phyloP scores from a whole-genome alignment of 1,140 invertebrate genomes.

The Wiebesia pumilae region DNA sequence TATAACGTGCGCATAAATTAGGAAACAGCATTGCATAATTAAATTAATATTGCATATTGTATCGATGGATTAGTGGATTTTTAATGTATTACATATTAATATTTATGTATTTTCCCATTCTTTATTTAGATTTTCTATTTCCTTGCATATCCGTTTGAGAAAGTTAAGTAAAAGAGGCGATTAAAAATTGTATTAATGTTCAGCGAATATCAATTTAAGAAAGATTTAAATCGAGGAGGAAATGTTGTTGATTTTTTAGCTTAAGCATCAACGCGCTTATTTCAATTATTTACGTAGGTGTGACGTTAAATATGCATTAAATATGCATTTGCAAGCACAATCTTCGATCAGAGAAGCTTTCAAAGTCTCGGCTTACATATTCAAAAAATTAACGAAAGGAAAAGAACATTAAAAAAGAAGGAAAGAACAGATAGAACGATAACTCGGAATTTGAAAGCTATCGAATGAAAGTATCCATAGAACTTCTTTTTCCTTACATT shows the following conservation, averaged over 20 bases:
- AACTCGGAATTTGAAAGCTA: constrained; percentile 42
- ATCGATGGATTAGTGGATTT: no score
- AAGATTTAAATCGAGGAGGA: background rate
- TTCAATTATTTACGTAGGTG: constrained; percentile 1
- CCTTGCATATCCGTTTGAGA: background rate
- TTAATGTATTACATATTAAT: no score
- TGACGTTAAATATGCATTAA: background rate
- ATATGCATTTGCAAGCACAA: background rate
- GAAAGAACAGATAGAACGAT: background rate
- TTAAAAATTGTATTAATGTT: background rate
- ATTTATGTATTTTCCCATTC: no score
- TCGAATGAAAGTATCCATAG: constrained; percentile 38
- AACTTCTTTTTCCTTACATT: background rate
- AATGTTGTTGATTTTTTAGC: no score
- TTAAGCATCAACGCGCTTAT: background rate
- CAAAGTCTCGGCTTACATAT: constrained; percentile 22
- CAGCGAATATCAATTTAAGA: background rate
- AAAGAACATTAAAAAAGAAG: background rate
- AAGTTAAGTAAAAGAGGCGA: background rate
- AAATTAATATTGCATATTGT: no score
- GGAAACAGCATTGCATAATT: background rate
- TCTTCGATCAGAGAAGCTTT: background rate
- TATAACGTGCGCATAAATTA: background rate
- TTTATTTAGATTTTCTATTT: background rate
- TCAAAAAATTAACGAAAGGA: background rate